Conservation (phyloP, 2,113 vertebrate species). For the Aplodontia rufa region DNA sequence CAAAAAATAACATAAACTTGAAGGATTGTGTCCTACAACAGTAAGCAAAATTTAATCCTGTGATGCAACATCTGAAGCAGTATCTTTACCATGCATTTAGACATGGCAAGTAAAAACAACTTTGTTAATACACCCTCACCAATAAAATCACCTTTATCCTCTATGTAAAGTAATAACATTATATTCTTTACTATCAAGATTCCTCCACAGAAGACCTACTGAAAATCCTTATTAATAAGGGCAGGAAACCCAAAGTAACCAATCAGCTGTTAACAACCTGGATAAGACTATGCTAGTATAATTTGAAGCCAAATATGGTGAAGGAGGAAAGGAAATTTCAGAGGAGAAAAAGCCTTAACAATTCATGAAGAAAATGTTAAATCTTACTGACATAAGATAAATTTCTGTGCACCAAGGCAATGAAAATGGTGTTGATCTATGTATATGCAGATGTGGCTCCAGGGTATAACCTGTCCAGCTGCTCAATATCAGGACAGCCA, state of each 20-base stretch:
- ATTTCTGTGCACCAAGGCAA: conserved; percentile 79
- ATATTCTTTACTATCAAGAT: conserved; percentile 30
- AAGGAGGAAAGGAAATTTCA: not conserved
- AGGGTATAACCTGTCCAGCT: conserved; percentile 86
- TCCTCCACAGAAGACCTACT: conserved; percentile 58
- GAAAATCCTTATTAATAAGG: conserved; percentile 69
- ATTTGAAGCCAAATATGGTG: conserved; percentile 65
- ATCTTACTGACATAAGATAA: conserved; percentile 86
- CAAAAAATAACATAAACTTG: not conserved
- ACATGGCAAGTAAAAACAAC: not conserved
- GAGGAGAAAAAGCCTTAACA: conserved; percentile 69
- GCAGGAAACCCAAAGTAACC: conserved; percentile 56
- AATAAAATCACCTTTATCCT: not conserved
- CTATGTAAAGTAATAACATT: not conserved
- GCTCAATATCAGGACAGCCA: conserved; percentile 84
- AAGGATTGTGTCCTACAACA: not conserved
- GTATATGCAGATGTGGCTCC: conserved; percentile 82
- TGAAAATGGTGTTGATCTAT: conserved; percentile 84
- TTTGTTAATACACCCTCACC: not conserved
- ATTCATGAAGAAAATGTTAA: conserved; percentile 81
- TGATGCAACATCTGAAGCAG: not conserved
- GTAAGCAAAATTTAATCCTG: not conserved
- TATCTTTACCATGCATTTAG: not conserved
- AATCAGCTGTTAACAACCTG: conserved; percentile 69
- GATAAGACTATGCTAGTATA: conserved; percentile 57